Base-by-base conservation (phyloP, 2,888 invertebrate species). In the Germaria angustata region DNA sequence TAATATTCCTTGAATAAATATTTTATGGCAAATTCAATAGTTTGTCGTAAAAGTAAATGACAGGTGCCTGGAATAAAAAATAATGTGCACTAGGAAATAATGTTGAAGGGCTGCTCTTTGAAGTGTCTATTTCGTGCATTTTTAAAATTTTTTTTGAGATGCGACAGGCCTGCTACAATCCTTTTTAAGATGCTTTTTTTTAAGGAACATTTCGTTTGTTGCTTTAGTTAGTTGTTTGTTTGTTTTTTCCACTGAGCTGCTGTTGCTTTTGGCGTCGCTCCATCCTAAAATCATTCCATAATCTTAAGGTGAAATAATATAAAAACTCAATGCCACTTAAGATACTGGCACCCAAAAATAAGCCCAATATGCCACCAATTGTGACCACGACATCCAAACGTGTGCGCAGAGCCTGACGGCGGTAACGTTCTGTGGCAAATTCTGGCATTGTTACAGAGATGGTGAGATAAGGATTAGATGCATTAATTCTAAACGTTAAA, bases 271-370 rank as follows among this genome's bases (percentile, higher is more conserved):
- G 75, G 69, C 68, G 28, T 13, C 44, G 57, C 22, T 65, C 53
- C 82, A 79, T 79, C 0, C 57, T 59, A 28, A 79, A 79, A 53
- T 85, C 88, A 75, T 86, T 87, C 32, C 77, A 85, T 28, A 89
- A 86, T n/a, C 90, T 87, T 55, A 89, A 39, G 0, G 93, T 93
- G 57, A 93, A 92, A 84, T 92, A 93, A 86, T 93, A 93, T 4
- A 93, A 75, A 59, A 94, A 88, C 87, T 94, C 94, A 2, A 93
- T 92, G 83, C 92, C 91, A 87, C 93, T 94, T 44, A 94, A 88
- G 77, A 93, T 91, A 86, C 93, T 93, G 24, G 93, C 94, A 2
- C 94, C 94, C 80, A 93, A 90, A 85, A 94, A 94, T 0, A 94
- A 89, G 0, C 93, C 93, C 39, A 93, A 88, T 17, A 93, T 93